Evolutionary conservation across 1,140 invertebrate species (phyloP).

Genomic region (Drosophila tristis): DNA sequence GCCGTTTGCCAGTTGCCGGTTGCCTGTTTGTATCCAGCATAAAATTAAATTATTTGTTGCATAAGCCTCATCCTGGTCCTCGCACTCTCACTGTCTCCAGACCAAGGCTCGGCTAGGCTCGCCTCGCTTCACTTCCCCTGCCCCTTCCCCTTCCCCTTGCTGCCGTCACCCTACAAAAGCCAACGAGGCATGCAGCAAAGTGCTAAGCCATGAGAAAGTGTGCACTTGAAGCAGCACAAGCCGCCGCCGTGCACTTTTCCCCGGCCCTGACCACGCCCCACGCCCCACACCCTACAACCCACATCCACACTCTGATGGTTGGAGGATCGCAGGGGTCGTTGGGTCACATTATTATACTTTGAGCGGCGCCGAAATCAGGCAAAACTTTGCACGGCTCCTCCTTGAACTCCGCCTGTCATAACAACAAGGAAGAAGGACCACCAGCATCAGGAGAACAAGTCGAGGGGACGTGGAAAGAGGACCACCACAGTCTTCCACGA

Average conservation of each 20-base stretch:
- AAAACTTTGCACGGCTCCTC: slow-evolving; percentile 53
- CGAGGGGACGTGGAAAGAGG: slow-evolving; percentile 30
- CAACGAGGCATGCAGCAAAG: slow-evolving; percentile 74
- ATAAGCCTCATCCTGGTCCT: slow-evolving; percentile 54
- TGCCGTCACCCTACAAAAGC: slow-evolving; percentile 50
- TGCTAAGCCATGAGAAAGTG: slow-evolving; percentile 82
- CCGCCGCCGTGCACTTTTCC: slow-evolving; percentile 41
- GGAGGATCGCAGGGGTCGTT: slow-evolving; percentile 16
- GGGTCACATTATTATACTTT: slow-evolving; percentile 77
- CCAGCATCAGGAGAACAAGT: slow-evolving; percentile 20
- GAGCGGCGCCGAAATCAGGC: slow-evolving; percentile 72
- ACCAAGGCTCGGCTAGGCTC: too few species aligned
- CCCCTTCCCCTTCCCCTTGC: background rate
- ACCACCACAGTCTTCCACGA: slow-evolving; percentile 57
- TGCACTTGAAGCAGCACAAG: slow-evolving; percentile 73
- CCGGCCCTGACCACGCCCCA: slow-evolving; percentile 47
- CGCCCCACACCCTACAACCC: background rate
- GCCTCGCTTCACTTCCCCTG: too few species aligned
- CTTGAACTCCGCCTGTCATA: slow-evolving; percentile 48
- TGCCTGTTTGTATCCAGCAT: slow-evolving; percentile 76
- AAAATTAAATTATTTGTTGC: slow-evolving; percentile 82
- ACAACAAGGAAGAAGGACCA: slow-evolving; percentile 49
- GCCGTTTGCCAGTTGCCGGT: slow-evolving; percentile 17
- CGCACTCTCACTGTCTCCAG: background rate
- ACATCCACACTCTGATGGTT: background rate